phyloP scores from a whole-genome alignment of 2,797 vertebrate species.

The Typhlichthys subterraneus region DNA sequence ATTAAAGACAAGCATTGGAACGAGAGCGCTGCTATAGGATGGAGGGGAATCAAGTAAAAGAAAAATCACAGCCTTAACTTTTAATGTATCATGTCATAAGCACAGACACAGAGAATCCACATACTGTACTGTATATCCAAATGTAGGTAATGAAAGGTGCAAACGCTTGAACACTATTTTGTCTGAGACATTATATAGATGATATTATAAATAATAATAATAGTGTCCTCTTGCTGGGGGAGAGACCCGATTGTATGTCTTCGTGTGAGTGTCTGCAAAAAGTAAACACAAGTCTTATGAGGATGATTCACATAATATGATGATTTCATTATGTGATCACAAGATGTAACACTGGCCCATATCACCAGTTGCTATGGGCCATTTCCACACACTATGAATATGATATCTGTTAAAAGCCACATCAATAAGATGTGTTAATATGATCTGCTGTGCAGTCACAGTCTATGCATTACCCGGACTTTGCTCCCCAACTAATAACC shows the following conservation, averaged over 20 bases:
- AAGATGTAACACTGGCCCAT: conserved; percentile 60
- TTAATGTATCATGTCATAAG: conserved; percentile 29
- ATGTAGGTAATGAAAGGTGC: not conserved
- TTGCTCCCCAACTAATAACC: not conserved
- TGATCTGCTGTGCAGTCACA: conserved; percentile 70
- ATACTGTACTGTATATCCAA: not conserved
- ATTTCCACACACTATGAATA: conserved; percentile 65
- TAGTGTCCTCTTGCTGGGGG: conserved; percentile 25
- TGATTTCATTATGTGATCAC: conserved; percentile 73
- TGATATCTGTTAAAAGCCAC: conserved; percentile 70
- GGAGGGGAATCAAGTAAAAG: conserved; percentile 8
- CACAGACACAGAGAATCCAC: conserved; percentile 29
- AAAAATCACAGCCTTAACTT: conserved; percentile 46
- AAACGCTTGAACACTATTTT: not conserved
- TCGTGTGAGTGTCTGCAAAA: conserved; percentile 57
- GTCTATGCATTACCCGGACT: conserved; percentile 60
- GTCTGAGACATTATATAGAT: not conserved
- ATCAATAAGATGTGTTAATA: conserved; percentile 73
- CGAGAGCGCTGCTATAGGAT: conserved; percentile 4
- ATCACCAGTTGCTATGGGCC: conserved; percentile 62
- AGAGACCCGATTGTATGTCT: conserved; percentile 15
- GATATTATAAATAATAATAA: conserved; percentile 20
- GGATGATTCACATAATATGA: conserved; percentile 68
- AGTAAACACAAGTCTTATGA: conserved; percentile 74
- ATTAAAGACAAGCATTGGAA: not conserved